Evolutionary conservation across 2,888 invertebrate genomes (phyloP), one percentile per base, ranked within the genome.

Genomic region (Pecten maximus): DNA sequence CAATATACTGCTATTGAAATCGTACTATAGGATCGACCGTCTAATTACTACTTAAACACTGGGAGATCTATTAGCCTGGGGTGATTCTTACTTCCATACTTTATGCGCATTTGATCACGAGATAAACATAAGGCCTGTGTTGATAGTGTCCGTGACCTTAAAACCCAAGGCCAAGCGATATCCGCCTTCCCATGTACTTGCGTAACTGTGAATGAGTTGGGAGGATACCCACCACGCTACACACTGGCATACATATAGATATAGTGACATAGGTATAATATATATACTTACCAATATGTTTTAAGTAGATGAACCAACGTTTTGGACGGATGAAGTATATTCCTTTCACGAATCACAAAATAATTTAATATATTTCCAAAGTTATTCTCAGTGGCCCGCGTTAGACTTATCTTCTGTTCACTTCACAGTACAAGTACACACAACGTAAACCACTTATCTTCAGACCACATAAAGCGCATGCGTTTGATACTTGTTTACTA

Each of bases 401-500:
- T 54, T 23, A 19, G 2, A 54, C 2, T 54, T 19, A 54, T 35
- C 0, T 23, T 74, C 74, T 54, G 23, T n/a, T 23, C 54, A 54
- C 74, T 74, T 74, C 74, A 74, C 23, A 74, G 74, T 74, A 74
- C 74, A 35, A 10, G 6, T 74, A 74, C 74, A 12, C 35, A 74
- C 35, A 35, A 28, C 35, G 35, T 74, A 35, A 35, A 35, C 74
- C 74, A 74, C 74, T 74, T 74, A 74, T 74, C 74, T 74, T 10
- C 16, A 74, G 74, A 28, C 74, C 74, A 12, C 74, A 28, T 74
- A n/a, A 89, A 87, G 89, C 91, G 91, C 91, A 91, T 91, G 91
- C 91, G 91, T 89, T 88, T 44, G n/a, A 16, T 40, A 48, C 54
- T 87, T 90, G 88, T 90, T 90, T 90, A 88, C 87, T 54, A 54